Conservation (phyloP, 2,113 vertebrate genomes). For the Alectura lathami region DNA sequence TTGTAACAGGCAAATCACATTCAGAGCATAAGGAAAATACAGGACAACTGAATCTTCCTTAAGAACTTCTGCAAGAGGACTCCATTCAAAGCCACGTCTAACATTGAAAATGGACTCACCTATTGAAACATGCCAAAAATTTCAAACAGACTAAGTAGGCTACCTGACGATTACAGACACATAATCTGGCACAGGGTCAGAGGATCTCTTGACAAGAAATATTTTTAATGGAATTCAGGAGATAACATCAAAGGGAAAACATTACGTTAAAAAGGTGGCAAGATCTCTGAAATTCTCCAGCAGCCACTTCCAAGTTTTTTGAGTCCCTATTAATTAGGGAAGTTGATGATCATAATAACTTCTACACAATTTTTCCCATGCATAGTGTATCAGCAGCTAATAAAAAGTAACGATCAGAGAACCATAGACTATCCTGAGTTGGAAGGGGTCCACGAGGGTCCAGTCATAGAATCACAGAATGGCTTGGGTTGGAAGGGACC, state of each 20-base stretch:
- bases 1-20: not conserved
- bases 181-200: not conserved
- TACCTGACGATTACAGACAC: not conserved
- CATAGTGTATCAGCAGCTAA: not conserved
- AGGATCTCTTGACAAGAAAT: not conserved
- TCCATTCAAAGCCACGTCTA: not conserved
- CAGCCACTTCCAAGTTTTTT: not conserved
- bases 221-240: not conserved
- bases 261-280: not conserved
- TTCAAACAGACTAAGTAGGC: not conserved
- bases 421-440: too few relatives aligned
- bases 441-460: too few relatives aligned
- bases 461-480: too few relatives aligned
- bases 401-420: not conserved
- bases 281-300: not conserved
- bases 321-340: not conserved
- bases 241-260: not conserved
- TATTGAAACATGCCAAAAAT: not conserved
- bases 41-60: not conserved
- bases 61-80: not conserved
- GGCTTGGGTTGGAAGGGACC: too few relatives aligned
- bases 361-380: not conserved
- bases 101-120: not conserved
- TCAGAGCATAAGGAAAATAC: not conserved
- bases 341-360: not conserved